Percentiles rank a stretch among this genome's conserved stretches.
phyloP scores from a whole-genome alignment of 1,140 invertebrate genomes.

The Galendromus occidentalis region DNA sequence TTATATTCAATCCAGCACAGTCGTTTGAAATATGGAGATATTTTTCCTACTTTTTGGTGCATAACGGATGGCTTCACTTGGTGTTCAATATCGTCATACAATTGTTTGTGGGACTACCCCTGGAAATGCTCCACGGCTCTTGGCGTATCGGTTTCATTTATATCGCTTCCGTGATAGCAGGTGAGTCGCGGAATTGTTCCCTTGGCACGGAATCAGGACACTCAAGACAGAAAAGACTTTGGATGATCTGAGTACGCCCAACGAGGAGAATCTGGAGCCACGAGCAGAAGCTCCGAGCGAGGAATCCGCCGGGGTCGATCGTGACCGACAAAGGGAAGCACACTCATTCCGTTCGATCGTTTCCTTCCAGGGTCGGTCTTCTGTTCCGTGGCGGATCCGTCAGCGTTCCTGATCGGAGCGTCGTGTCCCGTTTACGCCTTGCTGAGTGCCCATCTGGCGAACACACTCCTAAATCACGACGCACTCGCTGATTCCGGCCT shows the following conservation, averaged over 20 bases:
- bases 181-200: neutral
- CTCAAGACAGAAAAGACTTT: neutral
- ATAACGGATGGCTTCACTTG: slow-evolving; percentile 56
- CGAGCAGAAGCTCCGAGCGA: no score
- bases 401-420: slow-evolving; percentile 77
- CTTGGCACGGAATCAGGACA: neutral
- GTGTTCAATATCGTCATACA: slow-evolving; percentile 85
- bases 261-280: no score
- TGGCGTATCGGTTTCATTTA: slow-evolving; percentile 71
- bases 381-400: slow-evolving; percentile 79
- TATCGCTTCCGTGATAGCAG: slow-evolving; percentile 69
- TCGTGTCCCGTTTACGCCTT: slow-evolving; percentile 77
- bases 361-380: slow-evolving; percentile 46
- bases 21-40: slow-evolving; percentile 10
- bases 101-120: slow-evolving; percentile 63
- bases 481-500: slow-evolving; percentile 80
- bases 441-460: slow-evolving; percentile 77
- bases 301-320: no score
- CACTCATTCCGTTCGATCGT: neutral
- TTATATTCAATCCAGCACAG: slow-evolving; percentile 10
- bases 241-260: neutral
- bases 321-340: neutral
- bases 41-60: slow-evolving; percentile 12
- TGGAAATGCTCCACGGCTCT: slow-evolving; percentile 93
- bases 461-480: slow-evolving; percentile 83